Base-by-base conservation (phyloP, 2,113 vertebrate species). In the Scomber colias region DNA sequence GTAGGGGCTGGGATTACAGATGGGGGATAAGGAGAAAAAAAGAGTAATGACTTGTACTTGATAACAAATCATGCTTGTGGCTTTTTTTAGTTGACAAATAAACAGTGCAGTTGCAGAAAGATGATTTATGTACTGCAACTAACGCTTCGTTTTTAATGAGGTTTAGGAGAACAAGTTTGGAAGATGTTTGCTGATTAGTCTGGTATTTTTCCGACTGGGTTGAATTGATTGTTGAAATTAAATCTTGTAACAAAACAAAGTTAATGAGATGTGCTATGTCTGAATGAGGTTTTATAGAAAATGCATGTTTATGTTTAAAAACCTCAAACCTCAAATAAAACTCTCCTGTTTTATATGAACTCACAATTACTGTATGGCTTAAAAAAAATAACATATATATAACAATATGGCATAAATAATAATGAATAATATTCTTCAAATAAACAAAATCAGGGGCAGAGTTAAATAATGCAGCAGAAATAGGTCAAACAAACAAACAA, bases 111-210 rank as follows among this genome's bases (percentile, higher is more conserved):
- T 1, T 64, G 68, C 46, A 73, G 46, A 49, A 63, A 57, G n/a
- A 48, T 51, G 10, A 21, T 65, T 4, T 1, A 14, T 27, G 19
- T 49, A n/a, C 31, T 35, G 35, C 35, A 40, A 51, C 17, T 50
- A 64, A 62, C 9, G 51, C 27, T 15, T 75, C 54, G 53, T 66
- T 76, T 51, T 81, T 72, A 79, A 87, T 75, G 53, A 71, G 31
- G 54, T 77, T 74, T 27, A 27, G 24, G 24, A 27, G 24, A 27
- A 27, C 24, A 27, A 27, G 24, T 2, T 27, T n/a, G 19, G 12
- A 35, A 11, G 1, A 83, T 5, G 3, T 64, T 48, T 19, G 35
- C 14, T 57, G 56, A 79, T 62, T 61, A 67, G 55, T 53, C 8
- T 19, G n/a, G 21, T 16, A 14, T 19, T 44, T 16, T 24, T 57